Percentiles rank a stretch among this genome's conserved stretches.
phyloP scores from a whole-genome alignment of 2,113 vertebrate genomes.

The Strigops habroptila region DNA sequence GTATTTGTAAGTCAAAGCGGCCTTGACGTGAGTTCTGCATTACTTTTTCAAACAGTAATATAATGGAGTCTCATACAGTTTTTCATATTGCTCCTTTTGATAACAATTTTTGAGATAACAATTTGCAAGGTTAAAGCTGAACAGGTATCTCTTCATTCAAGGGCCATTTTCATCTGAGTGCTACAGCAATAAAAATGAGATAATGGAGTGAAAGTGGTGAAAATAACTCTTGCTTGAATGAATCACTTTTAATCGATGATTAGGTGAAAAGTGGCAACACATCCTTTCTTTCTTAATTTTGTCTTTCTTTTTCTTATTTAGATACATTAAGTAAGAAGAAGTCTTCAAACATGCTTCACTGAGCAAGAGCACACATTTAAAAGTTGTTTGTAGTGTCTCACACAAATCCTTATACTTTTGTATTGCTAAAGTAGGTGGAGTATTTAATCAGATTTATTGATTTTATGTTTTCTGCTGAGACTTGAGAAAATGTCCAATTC shows the following conservation, averaged over 20 bases:
- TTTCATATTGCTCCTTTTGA: neutral
- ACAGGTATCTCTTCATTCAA: neutral
- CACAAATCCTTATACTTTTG: neutral
- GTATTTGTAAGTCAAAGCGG: neutral
- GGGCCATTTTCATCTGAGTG: neutral
- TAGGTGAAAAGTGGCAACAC: neutral
- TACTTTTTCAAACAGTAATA: neutral
- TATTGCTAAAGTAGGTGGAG: neutral
- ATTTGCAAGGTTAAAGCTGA: neutral
- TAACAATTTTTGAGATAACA: neutral
- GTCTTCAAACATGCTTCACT: neutral
- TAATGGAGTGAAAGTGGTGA: neutral
- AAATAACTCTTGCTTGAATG: neutral
- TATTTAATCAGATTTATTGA: neutral
- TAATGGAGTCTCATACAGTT: neutral
- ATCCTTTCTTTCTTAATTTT: neutral
- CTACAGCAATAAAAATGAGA: neutral
- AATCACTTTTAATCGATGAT: neutral
- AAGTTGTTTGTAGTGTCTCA: neutral
- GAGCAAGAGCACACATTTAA: neutral
- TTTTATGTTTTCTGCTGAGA: neutral
- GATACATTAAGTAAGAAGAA: neutral
- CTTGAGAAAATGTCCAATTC: neutral
- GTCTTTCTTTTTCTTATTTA: neutral
- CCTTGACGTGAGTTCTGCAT: neutral